These are phyloP conservation scores for Geotrypetes seraphini DNA, from an alignment of 2,797 vertebrate species.

Conservation along the genomic window DNA sequence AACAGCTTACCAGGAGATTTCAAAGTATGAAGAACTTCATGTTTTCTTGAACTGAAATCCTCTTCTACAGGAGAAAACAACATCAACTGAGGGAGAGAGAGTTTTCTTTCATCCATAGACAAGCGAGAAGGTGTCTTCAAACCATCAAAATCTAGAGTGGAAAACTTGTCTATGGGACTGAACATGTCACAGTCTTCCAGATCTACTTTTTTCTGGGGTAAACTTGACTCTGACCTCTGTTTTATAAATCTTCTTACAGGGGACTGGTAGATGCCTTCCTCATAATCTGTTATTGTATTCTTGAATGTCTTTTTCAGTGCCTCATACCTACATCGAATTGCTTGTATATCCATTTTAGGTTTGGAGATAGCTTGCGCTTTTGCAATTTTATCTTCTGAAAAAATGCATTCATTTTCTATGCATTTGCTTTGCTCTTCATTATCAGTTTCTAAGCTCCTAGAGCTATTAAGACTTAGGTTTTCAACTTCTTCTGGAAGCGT, in stretches of 20 bases:
- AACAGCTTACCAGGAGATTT: slow-evolving; percentile 31
- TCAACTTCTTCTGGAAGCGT: slow-evolving; percentile 33
- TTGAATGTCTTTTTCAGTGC: slow-evolving; percentile 11
- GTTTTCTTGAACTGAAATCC: slow-evolving; percentile 2
- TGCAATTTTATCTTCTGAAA: not conserved
- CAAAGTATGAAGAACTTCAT: slow-evolving; percentile 5
- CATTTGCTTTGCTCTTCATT: slow-evolving; percentile 4
- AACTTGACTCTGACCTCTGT: not conserved
- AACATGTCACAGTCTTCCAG: not conserved
- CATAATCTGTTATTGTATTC: not conserved
- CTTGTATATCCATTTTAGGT: slow-evolving; percentile 1
- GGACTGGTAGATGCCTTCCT: slow-evolving; percentile 3
- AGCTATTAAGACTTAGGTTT: slow-evolving; percentile 3
- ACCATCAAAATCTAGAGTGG: slow-evolving; percentile 16
- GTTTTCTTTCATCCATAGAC: slow-evolving; percentile 12
- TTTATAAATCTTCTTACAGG: not conserved
- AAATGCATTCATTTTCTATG: not conserved
- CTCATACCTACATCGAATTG: slow-evolving; percentile 5
- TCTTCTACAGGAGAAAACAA: slow-evolving; percentile 22
- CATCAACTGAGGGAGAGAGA: slow-evolving; percentile 22
- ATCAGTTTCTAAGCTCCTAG: not conserved
- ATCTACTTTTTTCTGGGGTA: not conserved
- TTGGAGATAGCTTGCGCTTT: not conserved
- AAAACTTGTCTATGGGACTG: not conserved
- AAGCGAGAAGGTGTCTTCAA: not conserved